Conservation (phyloP, 2,888 invertebrate genomes). For the Willowsia nigromaculata region DNA sequence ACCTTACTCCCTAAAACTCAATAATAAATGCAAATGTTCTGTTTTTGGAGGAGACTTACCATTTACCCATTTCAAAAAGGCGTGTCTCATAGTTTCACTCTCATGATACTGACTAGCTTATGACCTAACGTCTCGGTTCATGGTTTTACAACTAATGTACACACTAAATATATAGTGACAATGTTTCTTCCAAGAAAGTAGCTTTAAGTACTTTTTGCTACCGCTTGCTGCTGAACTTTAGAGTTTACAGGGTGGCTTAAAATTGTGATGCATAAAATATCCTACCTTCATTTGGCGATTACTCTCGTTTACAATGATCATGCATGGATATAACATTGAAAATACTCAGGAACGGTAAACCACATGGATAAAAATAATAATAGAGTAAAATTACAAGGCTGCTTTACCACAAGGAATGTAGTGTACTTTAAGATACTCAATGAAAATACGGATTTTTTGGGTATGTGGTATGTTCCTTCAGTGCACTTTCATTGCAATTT, state of each 20-base stretch:
- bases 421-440: neutral
- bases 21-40: neutral
- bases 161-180: no score
- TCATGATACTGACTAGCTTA: no score
- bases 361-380: conserved; percentile 10
- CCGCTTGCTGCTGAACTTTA: no score
- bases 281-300: no score
- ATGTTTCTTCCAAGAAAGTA: no score
- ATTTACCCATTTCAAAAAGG: neutral
- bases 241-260: neutral
- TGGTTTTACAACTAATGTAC: no score
- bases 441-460: neutral
- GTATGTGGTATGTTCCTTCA: neutral
- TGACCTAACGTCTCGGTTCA: no score
- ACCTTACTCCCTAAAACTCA: neutral
- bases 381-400: neutral
- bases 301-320: no score
- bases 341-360: neutral
- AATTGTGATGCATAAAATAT: no score
- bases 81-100: neutral
- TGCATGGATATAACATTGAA: no score
- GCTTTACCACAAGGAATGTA: neutral
- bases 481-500: neutral
- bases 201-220: no score
- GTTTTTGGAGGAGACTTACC: neutral